Percentiles rank a stretch among this genome's conserved stretches.
phyloP scores from a whole-genome alignment of 2,888 invertebrate genomes.

The Drosophila lacicola region DNA sequence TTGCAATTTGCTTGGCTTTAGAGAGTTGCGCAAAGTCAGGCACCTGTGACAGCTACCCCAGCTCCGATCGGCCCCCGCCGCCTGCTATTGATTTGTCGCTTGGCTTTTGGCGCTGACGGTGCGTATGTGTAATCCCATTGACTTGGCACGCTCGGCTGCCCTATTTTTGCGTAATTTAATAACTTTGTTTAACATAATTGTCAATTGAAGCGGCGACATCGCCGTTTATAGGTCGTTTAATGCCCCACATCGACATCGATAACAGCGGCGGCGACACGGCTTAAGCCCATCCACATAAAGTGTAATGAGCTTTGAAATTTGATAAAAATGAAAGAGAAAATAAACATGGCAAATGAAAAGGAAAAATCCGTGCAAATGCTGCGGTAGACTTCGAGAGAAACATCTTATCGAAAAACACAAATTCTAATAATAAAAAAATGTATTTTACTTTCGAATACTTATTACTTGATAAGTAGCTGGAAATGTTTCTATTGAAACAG shows the following conservation, averaged over 20 bases:
- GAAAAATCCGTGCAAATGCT: slow-evolving; percentile 20
- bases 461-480: background rate
- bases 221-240: slow-evolving; percentile 73
- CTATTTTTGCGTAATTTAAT: slow-evolving; percentile 80
- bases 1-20: slow-evolving; percentile 68
- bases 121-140: slow-evolving; percentile 78
- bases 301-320: slow-evolving; percentile 82
- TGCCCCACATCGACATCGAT: slow-evolving; percentile 63
- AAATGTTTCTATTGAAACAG: background rate
- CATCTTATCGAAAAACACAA: slow-evolving; percentile 11
- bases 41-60: slow-evolving; percentile 33
- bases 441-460: background rate
- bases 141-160: slow-evolving; percentile 66
- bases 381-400: slow-evolving; percentile 5
- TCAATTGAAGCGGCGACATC: slow-evolving; percentile 78
- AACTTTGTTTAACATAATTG: slow-evolving; percentile 82
- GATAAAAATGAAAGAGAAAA: slow-evolving; percentile 61
- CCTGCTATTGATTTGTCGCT: slow-evolving; percentile 76
- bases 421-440: slow-evolving; percentile 16
- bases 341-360: slow-evolving; percentile 28
- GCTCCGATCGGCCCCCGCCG: background rate
- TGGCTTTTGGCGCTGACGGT: slow-evolving; percentile 42
- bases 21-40: slow-evolving; percentile 12
- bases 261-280: slow-evolving; percentile 45
- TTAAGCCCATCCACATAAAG: slow-evolving; percentile 66